Conservation (phyloP, 1,140 invertebrate genomes). For the Zophobas atratus region DNA sequence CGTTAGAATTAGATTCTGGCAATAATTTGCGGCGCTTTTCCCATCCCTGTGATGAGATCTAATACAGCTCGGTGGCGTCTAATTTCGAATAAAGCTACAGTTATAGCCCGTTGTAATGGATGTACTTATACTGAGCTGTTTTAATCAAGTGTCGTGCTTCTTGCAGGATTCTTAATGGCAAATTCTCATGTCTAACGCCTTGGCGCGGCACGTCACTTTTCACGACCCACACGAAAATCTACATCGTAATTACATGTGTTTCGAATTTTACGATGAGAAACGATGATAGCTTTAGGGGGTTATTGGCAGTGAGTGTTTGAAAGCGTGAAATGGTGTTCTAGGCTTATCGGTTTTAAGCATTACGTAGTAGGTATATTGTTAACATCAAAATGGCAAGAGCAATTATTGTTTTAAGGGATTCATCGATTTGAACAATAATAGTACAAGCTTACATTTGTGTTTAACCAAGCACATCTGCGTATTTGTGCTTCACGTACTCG, state of each 20-base stretch:
- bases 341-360: too few species aligned
- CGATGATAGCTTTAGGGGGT: not conserved
- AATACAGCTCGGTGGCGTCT: constrained; percentile 52
- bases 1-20: constrained; percentile 46
- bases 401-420: too few species aligned
- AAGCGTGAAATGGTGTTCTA: too few species aligned
- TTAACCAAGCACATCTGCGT: too few species aligned
- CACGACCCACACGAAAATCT: constrained; percentile 29
- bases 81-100: constrained; percentile 57
- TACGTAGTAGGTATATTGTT: too few species aligned
- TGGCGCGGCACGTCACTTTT: constrained; percentile 51
- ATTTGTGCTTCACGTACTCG: too few species aligned
- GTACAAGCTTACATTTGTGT: too few species aligned
- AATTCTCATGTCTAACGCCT: constrained; percentile 56
- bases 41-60: constrained; percentile 49
- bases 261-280: constrained; percentile 10
- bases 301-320: too few species aligned
- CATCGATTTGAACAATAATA: too few species aligned
- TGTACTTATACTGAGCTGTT: constrained; percentile 59
- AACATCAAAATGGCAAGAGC: too few species aligned
- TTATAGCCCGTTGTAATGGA: constrained; percentile 56
- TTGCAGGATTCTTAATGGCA: constrained; percentile 58
- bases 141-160: constrained; percentile 61
- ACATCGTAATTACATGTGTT: constrained; percentile 35
- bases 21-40: constrained; percentile 45